phyloP scores from a whole-genome alignment of 2,113 vertebrate species.

The Argyrosomus japonicus region DNA sequence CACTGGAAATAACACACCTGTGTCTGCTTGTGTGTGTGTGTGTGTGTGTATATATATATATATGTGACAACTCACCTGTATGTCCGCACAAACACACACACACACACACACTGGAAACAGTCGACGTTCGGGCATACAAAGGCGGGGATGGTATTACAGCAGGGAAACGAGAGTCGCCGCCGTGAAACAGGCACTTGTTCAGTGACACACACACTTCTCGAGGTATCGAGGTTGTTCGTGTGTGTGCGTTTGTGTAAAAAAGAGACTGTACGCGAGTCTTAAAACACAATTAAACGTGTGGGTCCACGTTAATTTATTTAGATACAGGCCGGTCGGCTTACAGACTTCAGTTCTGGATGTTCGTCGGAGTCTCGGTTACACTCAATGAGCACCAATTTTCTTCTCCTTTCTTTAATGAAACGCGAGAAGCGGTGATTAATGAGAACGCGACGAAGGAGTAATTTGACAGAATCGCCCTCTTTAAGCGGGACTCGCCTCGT shows the following conservation, averaged over 20 bases:
- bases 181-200: conserved; percentile 62
- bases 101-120: conserved; percentile 9
- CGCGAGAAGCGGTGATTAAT: conserved; percentile 27
- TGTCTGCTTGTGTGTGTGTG: not conserved
- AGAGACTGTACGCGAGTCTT: not conserved
- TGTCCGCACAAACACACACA: not conserved
- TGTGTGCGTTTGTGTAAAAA: conserved; percentile 11
- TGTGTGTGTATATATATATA: not conserved
- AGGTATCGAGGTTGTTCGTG: conserved; percentile 5
- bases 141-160: conserved; percentile 69
- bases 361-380: conserved; percentile 22
- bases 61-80: conserved; percentile 2
- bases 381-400: conserved; percentile 12
- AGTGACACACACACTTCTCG: conserved; percentile 25
- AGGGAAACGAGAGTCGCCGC: conserved; percentile 62
- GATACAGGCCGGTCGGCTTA: conserved; percentile 30
- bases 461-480: conserved; percentile 39
- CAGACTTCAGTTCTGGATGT: conserved; percentile 11
- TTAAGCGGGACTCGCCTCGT: not conserved
- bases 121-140: not conserved
- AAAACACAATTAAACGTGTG: not conserved
- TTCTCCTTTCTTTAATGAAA: conserved; percentile 45
- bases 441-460: conserved; percentile 53
- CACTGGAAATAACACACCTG: conserved; percentile 55
- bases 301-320: conserved; percentile 61